Base-by-base conservation (phyloP, 2,888 invertebrate genomes). In the Eupithecia pulchellata region DNA sequence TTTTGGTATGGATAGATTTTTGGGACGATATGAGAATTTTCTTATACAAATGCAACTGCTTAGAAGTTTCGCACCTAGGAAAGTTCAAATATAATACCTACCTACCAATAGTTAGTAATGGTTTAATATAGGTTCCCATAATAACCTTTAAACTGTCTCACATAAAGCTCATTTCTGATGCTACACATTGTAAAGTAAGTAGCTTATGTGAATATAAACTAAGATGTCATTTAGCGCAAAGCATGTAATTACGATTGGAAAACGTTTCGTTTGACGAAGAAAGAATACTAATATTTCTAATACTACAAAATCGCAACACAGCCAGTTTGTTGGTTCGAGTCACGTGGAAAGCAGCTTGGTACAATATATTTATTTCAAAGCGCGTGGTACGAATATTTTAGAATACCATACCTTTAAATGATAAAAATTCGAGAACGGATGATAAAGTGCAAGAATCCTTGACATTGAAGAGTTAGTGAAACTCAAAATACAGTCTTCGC, bases 221-320 rank as follows among this genome's bases (percentile, higher is more conserved):
- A 69, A 61, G 17, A 68, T 66, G 29, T 75, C 63, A 75, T 75
- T 71, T 74, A 70, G 68, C 67, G 66, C 64, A 25, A 66, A 58
- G 73, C 58, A 65, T 71, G 76, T 71, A 77, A 75, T 75, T 75
- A 70, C 74, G 58, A 75, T 72, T 69, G 75, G 74, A 75, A 74
- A 74, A 27, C 72, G 73, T 75, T 77, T 73, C 64, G 72, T 39
- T 62, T 68, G 68, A 75, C 75, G 75, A 47, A 65, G 68, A 70
- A 73, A 75, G 74, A 76, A 76, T 78, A 78, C 72, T 74, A 76
- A 75, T 74, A 25, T 57, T 57, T 72, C 30, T 55, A 60, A 69
- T 57, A 69, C 42, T 60, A 60, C 58, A 30, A 60, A 60, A 60
- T 60, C n/a, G 57, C 58, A 68, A 63, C 57, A 29, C 60, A 69